Evolutionary conservation across 2,888 invertebrate genomes (phyloP), one percentile per base, ranked within the genome.

Genomic region (Eilema depressum): DNA sequence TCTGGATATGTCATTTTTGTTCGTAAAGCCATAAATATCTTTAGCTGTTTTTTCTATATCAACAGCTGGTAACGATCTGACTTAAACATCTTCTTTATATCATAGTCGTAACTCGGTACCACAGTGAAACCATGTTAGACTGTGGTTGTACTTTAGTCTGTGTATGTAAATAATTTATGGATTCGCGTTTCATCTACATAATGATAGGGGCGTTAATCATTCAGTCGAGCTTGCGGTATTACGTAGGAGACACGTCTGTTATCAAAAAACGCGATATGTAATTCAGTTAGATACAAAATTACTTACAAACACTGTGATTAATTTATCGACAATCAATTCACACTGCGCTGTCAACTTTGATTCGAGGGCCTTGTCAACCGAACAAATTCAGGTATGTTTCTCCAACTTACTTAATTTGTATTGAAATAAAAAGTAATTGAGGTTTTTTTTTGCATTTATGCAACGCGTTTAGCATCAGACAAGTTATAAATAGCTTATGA

Each of bases 171-270:
- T 57, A 57, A 2, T 37, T 25, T 41, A 17, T 57, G 12, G 25
- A 30, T 66, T 47, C 37, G 41, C 28, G 62, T 62, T 56, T 47
- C 56, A 26, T 56, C 23, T 78, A 66, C 64, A 66, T 72, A 67
- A 60, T 73, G 59, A 62, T 67, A 71, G 25, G 33, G 65, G 41
- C 65, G 71, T 57, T 56, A 62, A 78, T 61, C 61, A 76, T 74
- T 75, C 81, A 82, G 83, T 82, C 65, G 79, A 68, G 75, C 74
- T 71, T 73, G 64, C 64, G 75, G 71, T 76, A 75, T 78, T 71
- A 73, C 68, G 75, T 69, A 69, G 65, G 67, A 26, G 68, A 74
- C 78, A 70, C 78, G 83, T 74, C 73, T 74, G 59, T 75, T 78
- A 82, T 83, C 77, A 73, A 57, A 71, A 65, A 20, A 57, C 66